Percentiles rank a stretch among this genome's conserved stretches.
phyloP scores from a whole-genome alignment of 2,888 invertebrate genomes.

The Drosophila maculinotata region DNA sequence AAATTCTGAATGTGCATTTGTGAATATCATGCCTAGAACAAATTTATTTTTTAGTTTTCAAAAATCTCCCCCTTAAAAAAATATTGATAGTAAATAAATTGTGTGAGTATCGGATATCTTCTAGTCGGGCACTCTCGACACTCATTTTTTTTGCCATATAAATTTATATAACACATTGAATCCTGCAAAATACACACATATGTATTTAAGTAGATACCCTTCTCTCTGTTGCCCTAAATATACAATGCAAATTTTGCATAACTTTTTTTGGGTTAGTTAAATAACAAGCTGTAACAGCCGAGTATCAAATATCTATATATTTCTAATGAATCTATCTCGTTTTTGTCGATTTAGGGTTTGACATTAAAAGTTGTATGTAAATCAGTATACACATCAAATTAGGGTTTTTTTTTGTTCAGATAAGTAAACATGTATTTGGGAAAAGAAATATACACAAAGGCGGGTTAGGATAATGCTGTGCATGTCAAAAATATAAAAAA shows the following conservation, averaged over 20 bases:
- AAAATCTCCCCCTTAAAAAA: no score
- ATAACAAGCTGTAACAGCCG: slow-evolving; percentile 5
- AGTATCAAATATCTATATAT: background rate
- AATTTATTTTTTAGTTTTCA: no score
- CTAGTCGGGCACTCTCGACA: background rate
- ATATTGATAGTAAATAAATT: no score
- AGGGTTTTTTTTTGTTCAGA: no score
- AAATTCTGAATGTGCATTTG: no score
- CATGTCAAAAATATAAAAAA: no score
- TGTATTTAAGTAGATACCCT: background rate
- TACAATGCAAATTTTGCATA: slow-evolving; percentile 8
- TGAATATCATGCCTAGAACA: no score
- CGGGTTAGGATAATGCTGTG: no score
- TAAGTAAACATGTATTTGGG: no score
- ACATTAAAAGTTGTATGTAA: no score
- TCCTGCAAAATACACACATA: slow-evolving; percentile 18
- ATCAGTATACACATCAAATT: no score
- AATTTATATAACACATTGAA: slow-evolving; percentile 17
- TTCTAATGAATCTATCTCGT: slow-evolving; percentile 10
- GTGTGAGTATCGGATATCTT: slow-evolving; percentile 1
- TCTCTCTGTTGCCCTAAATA: background rate
- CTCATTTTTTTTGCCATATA: slow-evolving; percentile 10
- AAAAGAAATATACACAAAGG: no score
- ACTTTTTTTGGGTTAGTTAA: slow-evolving; percentile 3
- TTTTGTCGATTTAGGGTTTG: slow-evolving; percentile 14